Evolutionary conservation across 2,797 vertebrate species (phyloP).

Genomic region (Synanceia verrucosa): DNA sequence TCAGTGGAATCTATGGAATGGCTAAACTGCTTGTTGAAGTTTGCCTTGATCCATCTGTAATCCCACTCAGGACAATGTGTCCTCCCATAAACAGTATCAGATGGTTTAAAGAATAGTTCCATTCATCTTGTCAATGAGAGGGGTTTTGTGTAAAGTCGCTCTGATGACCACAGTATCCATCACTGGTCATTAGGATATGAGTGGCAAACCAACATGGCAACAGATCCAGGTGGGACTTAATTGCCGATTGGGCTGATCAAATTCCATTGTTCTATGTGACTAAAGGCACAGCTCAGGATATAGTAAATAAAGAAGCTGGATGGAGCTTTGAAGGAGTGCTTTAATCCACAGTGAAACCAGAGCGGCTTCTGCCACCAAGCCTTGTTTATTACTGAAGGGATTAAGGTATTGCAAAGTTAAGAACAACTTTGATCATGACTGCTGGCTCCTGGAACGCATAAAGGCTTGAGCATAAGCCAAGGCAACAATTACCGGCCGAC

Average conservation of each 20-base stretch:
- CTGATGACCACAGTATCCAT: slow-evolving; percentile 26
- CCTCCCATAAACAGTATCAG: slow-evolving; percentile 30
- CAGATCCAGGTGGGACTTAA: slow-evolving; percentile 36
- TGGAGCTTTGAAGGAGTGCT: slow-evolving; percentile 39
- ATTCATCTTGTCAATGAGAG: slow-evolving; percentile 46
- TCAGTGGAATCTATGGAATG: slow-evolving; percentile 60
- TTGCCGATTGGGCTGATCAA: slow-evolving; percentile 1
- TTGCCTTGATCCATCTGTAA: slow-evolving; percentile 53
- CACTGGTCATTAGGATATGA: slow-evolving; percentile 40
- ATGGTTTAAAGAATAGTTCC: slow-evolving; percentile 43
- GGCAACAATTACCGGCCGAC: slow-evolving; percentile 74
- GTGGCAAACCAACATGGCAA: slow-evolving; percentile 4
- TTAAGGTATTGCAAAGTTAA: slow-evolving; percentile 71
- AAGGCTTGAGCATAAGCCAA: slow-evolving; percentile 66
- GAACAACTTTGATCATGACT: slow-evolving; percentile 77
- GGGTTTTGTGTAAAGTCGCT: slow-evolving; percentile 27
- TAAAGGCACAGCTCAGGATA: slow-evolving; percentile 29
- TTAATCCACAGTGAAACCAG: slow-evolving; percentile 65
- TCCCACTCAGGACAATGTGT: slow-evolving; percentile 33
- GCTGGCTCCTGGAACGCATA: slow-evolving; percentile 66
- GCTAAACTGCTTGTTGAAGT: slow-evolving; percentile 20
- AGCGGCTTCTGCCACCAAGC: slow-evolving; percentile 53
- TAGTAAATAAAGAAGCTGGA: slow-evolving; percentile 33
- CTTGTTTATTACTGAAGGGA: slow-evolving; percentile 70
- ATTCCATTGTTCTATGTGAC: slow-evolving; percentile 30